Evolutionary conservation across 2,888 invertebrate species (phyloP).

Genomic region (Pammene fasciana): DNA sequence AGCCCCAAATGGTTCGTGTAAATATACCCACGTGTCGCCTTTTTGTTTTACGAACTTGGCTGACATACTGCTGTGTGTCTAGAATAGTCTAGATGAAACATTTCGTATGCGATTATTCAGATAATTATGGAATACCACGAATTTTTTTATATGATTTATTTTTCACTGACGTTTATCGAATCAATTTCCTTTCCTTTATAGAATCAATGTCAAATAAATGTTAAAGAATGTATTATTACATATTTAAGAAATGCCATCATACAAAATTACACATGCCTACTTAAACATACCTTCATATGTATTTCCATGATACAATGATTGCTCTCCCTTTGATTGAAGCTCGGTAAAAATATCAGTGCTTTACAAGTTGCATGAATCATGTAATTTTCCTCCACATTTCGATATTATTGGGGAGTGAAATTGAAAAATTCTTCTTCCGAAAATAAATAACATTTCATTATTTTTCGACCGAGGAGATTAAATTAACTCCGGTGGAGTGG

Average conservation of each 20-base stretch:
- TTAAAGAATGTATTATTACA: neutral
- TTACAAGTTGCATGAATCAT: neutral
- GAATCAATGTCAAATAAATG: no score
- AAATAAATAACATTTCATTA: conserved; percentile 15
- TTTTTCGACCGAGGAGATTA: conserved; percentile 27
- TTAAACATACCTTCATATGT: neutral
- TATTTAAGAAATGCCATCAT: neutral
- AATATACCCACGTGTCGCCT: no score
- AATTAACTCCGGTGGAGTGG: conserved; percentile 29
- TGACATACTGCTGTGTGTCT: no score
- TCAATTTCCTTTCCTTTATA: no score
- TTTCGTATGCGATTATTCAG: no score
- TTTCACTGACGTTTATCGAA: no score
- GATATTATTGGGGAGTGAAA: neutral
- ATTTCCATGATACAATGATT: no score
- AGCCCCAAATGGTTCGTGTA: no score
- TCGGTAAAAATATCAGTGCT: neutral
- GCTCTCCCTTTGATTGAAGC: neutral
- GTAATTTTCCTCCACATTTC: neutral
- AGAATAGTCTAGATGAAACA: no score
- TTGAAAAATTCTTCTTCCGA: neutral
- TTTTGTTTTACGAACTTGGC: no score
- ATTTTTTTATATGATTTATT: no score
- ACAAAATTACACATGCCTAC: neutral
- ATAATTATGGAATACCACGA: no score